phyloP scores from a whole-genome alignment of 2,888 invertebrate species.

The Cryptus armator region DNA sequence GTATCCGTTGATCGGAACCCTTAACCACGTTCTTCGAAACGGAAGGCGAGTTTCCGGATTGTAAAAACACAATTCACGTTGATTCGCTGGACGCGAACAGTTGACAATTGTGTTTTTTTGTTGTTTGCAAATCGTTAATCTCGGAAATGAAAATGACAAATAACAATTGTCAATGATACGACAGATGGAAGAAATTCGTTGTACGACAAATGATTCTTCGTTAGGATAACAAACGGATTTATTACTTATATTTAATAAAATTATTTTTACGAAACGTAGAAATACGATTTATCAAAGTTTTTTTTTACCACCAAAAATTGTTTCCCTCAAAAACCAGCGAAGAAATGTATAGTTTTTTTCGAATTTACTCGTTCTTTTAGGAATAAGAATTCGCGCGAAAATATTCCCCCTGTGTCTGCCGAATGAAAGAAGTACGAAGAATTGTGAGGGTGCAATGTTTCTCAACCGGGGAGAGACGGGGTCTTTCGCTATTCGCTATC shows the following conservation, averaged over 20 bases:
- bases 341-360: too few relatives aligned
- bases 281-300: background rate
- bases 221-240: too few relatives aligned
- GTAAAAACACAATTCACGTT: too few relatives aligned
- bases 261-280: background rate
- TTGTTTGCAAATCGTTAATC: too few relatives aligned
- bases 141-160: too few relatives aligned
- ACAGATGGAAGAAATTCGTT: too few relatives aligned
- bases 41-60: conserved; percentile 26
- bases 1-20: conserved; percentile 88
- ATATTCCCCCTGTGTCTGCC: background rate
- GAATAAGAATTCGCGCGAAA: background rate
- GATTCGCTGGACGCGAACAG: too few relatives aligned
- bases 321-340: background rate
- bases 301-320: background rate
- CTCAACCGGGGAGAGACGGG: background rate
- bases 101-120: too few relatives aligned
- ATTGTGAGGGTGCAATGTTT: background rate
- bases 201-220: too few relatives aligned
- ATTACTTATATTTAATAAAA: background rate
- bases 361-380: too few relatives aligned
- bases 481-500: conserved; percentile 2
- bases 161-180: too few relatives aligned
- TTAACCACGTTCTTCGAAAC: conserved; percentile 84
- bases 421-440: background rate